Base-by-base conservation (phyloP, 2,888 invertebrate species). In the Panopea generosa region DNA sequence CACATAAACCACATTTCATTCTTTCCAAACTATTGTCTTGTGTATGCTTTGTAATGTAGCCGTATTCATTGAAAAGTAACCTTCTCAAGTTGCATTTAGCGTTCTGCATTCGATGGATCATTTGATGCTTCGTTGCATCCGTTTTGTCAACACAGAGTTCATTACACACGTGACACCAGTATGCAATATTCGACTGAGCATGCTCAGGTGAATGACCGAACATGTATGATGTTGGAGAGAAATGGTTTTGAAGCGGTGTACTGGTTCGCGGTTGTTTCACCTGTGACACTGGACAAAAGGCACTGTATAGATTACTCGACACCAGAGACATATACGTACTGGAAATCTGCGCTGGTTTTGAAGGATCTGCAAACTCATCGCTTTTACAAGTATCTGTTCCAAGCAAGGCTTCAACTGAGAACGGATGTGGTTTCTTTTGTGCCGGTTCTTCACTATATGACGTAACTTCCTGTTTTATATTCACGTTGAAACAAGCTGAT, bases 151-250 rank as follows among this genome's bases (percentile, higher is more conserved):
- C 27, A 50, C 81, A 81, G 16, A 71, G 22, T 1, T 56, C 59
- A 53, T 77, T 68, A 61, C 81, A 81, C 14, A 61, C 71, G 63
- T 81, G 77, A 40, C 81, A 81, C 81, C 81, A 81, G 61, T 53
- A 81, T 3, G 57, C 40, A 4, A 56, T 18, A 16, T 22, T 56
- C 1, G n/a, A 9, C 33, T 33, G 33, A 33, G 33, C 33, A 33
- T 33, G 11, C 33, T 4, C 4, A 4, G 6, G 33, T 11, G 33
- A 7, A 33, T 33, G 11, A 4, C 33, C 33, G n/a, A n/a, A 47
- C 4, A 2, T 40, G 20, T 14, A 16, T 0, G 20, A 52, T 9
- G 22, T 18, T 18, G 24, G 16, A 3, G 33, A 14, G 14, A 18
- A 18, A n/a, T 49, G 24, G 6, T n/a, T 26, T n/a, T 45, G 18